Evolutionary conservation across 2,797 vertebrate species (phyloP).

Genomic region (Petrocephalus sullivani): DNA sequence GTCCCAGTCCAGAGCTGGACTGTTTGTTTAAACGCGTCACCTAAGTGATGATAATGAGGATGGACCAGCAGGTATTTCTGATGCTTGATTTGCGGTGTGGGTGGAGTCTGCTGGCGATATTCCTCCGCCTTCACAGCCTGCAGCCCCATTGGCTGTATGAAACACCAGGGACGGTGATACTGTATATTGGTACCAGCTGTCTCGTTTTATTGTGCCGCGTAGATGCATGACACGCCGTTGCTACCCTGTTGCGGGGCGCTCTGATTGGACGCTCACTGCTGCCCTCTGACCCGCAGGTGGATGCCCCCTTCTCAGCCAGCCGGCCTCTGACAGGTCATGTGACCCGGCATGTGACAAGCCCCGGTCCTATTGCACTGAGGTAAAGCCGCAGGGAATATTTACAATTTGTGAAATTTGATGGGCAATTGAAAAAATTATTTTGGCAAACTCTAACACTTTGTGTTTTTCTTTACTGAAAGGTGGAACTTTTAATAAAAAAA

Average conservation of each 20-base stretch:
- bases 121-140: too few species aligned
- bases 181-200: neutral
- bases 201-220: neutral
- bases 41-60: neutral
- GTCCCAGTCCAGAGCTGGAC: neutral
- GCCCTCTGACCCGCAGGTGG: slow-evolving; percentile 70
- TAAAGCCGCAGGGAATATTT: slow-evolving; percentile 48
- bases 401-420: neutral
- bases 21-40: neutral
- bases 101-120: neutral
- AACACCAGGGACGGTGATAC: neutral
- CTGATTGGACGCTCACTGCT: slow-evolving; percentile 14
- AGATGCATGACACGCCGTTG: neutral
- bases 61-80: neutral
- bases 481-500: neutral
- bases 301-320: slow-evolving; percentile 71
- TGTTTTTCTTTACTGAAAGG: neutral
- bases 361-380: slow-evolving; percentile 87
- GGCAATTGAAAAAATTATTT: neutral
- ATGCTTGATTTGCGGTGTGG: neutral
- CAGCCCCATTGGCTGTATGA: neutral
- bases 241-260: neutral
- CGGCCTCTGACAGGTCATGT: slow-evolving; percentile 85
- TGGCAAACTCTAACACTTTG: neutral
- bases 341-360: slow-evolving; percentile 82